Conservation (phyloP, 2,113 vertebrate species). For the Sinocyclocheilus anophthalmus region DNA sequence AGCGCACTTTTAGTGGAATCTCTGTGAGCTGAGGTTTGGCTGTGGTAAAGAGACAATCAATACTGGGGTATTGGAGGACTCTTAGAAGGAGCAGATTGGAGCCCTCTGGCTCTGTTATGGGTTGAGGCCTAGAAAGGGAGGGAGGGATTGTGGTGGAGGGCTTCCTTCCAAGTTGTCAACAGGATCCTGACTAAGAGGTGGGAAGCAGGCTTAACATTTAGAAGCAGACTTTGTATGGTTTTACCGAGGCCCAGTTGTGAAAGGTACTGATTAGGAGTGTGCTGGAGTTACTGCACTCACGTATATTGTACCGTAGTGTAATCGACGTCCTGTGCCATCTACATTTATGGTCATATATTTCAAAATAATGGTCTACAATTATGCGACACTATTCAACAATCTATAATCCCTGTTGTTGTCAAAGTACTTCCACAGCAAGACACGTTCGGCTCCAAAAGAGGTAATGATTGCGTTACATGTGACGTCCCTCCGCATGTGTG, state of each 20-base stretch:
- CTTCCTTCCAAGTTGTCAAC: slow-evolving; percentile 63
- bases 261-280: slow-evolving; percentile 45
- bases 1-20: slow-evolving; percentile 44
- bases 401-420: slow-evolving; percentile 2
- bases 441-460: not conserved
- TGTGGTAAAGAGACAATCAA: slow-evolving; percentile 46
- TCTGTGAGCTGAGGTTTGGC: slow-evolving; percentile 66
- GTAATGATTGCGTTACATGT: not conserved
- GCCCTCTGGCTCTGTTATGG: slow-evolving; percentile 53
- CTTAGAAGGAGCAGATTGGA: slow-evolving; percentile 49
- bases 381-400: not conserved
- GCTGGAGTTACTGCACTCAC: slow-evolving; percentile 18
- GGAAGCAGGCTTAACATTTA: slow-evolving; percentile 54
- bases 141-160: slow-evolving; percentile 62
- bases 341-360: slow-evolving; percentile 40
- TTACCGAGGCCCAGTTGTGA: slow-evolving; percentile 55
- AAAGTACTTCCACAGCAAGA: not conserved
- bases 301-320: not conserved
- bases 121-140: slow-evolving; percentile 59
- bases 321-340: not conserved
- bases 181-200: slow-evolving; percentile 64
- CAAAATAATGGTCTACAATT: slow-evolving; percentile 33
- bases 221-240: slow-evolving; percentile 44
- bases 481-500: not conserved
- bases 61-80: slow-evolving; percentile 50